Percentiles rank a stretch among this genome's conserved stretches.
Conservation (phyloP, 2,797 vertebrate species). For the Hyperoplus immaculatus region DNA sequence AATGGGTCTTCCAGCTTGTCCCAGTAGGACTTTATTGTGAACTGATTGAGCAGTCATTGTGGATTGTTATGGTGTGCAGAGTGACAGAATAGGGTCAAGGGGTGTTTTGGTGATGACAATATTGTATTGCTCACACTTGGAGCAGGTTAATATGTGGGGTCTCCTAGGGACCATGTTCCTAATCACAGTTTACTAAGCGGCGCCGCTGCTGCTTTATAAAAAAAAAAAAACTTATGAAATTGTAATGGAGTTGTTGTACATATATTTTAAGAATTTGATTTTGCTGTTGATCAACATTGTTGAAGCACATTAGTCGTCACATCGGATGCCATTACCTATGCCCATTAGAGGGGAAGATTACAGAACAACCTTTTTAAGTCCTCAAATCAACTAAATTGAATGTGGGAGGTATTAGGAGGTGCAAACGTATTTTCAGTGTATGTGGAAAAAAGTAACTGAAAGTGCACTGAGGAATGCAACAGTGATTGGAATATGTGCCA, state of each 20-base stretch:
- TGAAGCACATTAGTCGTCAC: conserved; percentile 11
- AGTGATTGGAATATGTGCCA: not conserved
- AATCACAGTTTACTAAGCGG: not conserved
- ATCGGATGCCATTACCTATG: not conserved
- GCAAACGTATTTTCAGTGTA: not conserved
- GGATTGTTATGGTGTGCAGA: conserved; percentile 38
- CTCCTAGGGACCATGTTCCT: not conserved
- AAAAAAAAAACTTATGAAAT: not conserved
- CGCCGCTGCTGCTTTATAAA: not conserved
- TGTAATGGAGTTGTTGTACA: too few relatives aligned
- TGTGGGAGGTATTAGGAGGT: not conserved
- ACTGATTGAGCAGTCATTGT: conserved; percentile 15
- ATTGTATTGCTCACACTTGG: conserved; percentile 35
- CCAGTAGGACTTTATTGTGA: conserved; percentile 37
- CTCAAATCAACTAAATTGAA: not conserved
- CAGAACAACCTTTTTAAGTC: not conserved
- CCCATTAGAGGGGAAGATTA: not conserved
- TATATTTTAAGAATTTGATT: not conserved
- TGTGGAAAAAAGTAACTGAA: too few relatives aligned
- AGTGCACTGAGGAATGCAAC: not conserved
- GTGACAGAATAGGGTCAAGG: conserved; percentile 63
- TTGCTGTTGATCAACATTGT: conserved; percentile 8
- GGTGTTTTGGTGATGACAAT: conserved; percentile 28
- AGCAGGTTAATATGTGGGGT: not conserved
- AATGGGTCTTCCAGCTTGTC: conserved; percentile 47